Conservation (phyloP, 2,888 invertebrate species). For the Phymatocera aterrima region DNA sequence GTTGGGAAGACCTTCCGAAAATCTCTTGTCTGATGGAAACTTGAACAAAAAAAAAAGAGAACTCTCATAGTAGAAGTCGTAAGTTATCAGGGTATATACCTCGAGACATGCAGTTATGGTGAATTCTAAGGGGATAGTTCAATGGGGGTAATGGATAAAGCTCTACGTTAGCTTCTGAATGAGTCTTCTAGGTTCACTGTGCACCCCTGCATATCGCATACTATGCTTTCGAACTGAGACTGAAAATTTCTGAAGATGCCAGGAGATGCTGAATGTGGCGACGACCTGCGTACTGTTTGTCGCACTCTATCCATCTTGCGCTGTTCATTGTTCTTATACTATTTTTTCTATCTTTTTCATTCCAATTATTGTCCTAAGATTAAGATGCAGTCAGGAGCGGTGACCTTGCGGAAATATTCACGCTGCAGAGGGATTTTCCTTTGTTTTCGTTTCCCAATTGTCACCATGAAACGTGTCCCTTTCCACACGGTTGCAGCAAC, state of each 20-base stretch:
- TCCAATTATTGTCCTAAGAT: background rate
- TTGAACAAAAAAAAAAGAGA: too few relatives aligned
- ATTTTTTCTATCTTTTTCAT: background rate
- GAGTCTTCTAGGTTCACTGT: conserved; percentile 37
- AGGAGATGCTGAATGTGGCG: conserved; percentile 38
- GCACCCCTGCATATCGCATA: background rate
- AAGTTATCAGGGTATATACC: background rate
- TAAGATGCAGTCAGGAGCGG: too few relatives aligned
- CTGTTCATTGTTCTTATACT: conserved; percentile 11
- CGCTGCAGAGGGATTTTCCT: too few relatives aligned
- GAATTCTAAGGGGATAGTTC: conserved; percentile 12
- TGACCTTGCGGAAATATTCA: too few relatives aligned
- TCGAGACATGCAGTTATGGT: background rate
- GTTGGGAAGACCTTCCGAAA: too few relatives aligned
- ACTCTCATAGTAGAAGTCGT: too few relatives aligned
- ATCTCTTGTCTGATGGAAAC: too few relatives aligned
- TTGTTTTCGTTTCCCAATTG: too few relatives aligned
- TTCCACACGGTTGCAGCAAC: too few relatives aligned
- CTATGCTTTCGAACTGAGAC: conserved; percentile 23
- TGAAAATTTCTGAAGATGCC: conserved; percentile 30
- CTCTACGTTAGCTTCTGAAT: conserved; percentile 24
- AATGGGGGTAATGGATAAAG: background rate
- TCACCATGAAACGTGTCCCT: too few relatives aligned
- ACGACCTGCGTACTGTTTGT: conserved; percentile 24
- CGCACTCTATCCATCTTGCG: conserved; percentile 3